Percentiles rank a stretch among this genome's conserved stretches.
These are phyloP conservation scores for Dicycla oo DNA, from an alignment of 2,888 invertebrate genomes.

Conservation along the genomic window DNA sequence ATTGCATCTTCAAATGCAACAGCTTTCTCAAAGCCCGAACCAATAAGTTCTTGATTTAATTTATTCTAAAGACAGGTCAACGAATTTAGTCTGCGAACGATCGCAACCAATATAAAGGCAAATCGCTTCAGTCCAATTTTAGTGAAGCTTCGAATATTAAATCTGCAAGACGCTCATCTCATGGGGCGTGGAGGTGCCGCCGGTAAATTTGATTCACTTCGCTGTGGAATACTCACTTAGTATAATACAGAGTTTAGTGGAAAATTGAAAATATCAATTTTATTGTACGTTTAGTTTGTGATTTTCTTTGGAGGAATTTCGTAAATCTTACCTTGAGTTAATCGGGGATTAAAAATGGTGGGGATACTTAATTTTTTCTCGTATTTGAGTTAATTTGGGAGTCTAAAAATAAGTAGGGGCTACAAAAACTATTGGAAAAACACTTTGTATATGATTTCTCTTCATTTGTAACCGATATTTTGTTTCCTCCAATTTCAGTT, in stretches of 20 bases:
- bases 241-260: constrained; percentile 23
- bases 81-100: constrained; percentile 28
- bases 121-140: constrained; percentile 53
- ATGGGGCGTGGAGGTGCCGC: constrained; percentile 43
- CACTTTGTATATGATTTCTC: background rate
- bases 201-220: constrained; percentile 58
- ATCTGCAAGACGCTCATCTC: constrained; percentile 48
- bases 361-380: background rate
- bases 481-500: background rate
- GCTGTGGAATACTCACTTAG: constrained; percentile 39
- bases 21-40: constrained; percentile 26
- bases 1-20: constrained; percentile 29
- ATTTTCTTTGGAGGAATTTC: constrained; percentile 1
- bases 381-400: background rate
- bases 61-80: constrained; percentile 42
- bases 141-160: constrained; percentile 59
- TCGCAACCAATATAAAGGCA: constrained; percentile 35
- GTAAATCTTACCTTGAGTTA: background rate
- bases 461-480: background rate
- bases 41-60: constrained; percentile 49
- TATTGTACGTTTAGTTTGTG: background rate
- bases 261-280: constrained; percentile 53
- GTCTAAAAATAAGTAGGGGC: background rate
- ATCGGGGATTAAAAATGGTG: background rate
- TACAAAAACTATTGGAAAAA: background rate